A percentile compares a stretch with the other conserved stretches of the same genome.
These are phyloP conservation scores for Thalassarche chlororhynchos DNA, from an alignment of 2,113 vertebrate genomes.

Conservation along the genomic window DNA sequence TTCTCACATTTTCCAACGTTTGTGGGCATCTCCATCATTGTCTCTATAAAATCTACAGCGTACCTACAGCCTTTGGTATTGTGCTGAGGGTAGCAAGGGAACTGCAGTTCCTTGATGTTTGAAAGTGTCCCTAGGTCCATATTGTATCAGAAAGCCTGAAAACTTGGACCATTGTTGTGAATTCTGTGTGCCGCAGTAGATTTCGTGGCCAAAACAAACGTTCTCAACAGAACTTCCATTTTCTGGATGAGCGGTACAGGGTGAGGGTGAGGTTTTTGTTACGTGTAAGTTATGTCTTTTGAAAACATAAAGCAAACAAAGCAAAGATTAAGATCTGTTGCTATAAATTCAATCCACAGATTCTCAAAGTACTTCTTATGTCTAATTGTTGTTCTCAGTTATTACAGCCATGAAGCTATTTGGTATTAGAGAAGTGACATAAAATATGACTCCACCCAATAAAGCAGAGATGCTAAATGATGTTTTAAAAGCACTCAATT, in stretches of 20 bases:
- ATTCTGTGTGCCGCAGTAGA: neutral
- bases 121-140: neutral
- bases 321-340: neutral
- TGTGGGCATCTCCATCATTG: neutral
- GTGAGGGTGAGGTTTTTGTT: neutral
- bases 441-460: neutral
- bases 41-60: neutral
- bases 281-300: neutral
- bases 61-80: neutral
- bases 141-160: neutral
- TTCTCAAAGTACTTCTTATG: neutral
- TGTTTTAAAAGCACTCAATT: neutral
- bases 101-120: neutral
- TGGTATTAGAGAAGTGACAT: neutral
- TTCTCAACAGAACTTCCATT: neutral
- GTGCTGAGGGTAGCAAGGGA: neutral
- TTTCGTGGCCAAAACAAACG: neutral
- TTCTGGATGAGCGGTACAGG: neutral
- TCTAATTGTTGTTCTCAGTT: neutral
- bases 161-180: neutral
- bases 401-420: neutral
- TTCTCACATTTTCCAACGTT: neutral
- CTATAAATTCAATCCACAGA: neutral
- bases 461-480: neutral
- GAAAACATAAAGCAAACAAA: neutral